A percentile compares a stretch with the other conserved stretches of the same genome.
Evolutionary conservation across 1,140 invertebrate species (phyloP).

Genomic region (Zaprionus capensis): DNA sequence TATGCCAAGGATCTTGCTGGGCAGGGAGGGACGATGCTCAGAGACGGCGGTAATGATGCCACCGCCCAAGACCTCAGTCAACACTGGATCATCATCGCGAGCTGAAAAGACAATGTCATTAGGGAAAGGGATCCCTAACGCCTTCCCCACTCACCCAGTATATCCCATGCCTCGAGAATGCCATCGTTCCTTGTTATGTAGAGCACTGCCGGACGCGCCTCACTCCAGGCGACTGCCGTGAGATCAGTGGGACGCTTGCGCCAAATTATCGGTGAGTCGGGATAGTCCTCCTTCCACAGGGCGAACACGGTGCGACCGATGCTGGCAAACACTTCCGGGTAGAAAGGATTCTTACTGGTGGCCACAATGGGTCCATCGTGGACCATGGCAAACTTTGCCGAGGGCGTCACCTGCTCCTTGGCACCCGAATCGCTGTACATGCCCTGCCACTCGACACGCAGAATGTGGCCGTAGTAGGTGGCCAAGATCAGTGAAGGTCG

Average conservation of each 20-base stretch:
- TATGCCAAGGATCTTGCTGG: conserved; percentile 85
- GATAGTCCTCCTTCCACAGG: conserved; percentile 86
- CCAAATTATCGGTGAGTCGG: conserved; percentile 85
- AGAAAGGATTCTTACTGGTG: conserved; percentile 86
- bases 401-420: conserved; percentile 84
- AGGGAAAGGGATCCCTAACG: background rate
- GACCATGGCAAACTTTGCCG: conserved; percentile 85
- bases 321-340: conserved; percentile 85
- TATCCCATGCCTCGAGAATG: conserved; percentile 86
- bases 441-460: conserved; percentile 83
- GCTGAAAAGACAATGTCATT: conserved; percentile 43
- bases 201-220: conserved; percentile 84
- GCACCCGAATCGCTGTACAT: conserved; percentile 84
- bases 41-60: conserved; percentile 85
- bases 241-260: conserved; percentile 85
- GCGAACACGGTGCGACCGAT: conserved; percentile 87
- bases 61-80: conserved; percentile 82
- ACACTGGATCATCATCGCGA: conserved; percentile 85
- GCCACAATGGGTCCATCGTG: conserved; percentile 88
- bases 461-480: conserved; percentile 59
- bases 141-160: conserved; percentile 81
- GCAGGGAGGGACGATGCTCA: conserved; percentile 85
- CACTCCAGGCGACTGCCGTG: conserved; percentile 86
- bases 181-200: conserved; percentile 86
- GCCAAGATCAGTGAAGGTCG: conserved; percentile 81